Evolutionary conservation across 2,888 invertebrate species (phyloP).

Genomic region (Oxystoma pomonae): DNA sequence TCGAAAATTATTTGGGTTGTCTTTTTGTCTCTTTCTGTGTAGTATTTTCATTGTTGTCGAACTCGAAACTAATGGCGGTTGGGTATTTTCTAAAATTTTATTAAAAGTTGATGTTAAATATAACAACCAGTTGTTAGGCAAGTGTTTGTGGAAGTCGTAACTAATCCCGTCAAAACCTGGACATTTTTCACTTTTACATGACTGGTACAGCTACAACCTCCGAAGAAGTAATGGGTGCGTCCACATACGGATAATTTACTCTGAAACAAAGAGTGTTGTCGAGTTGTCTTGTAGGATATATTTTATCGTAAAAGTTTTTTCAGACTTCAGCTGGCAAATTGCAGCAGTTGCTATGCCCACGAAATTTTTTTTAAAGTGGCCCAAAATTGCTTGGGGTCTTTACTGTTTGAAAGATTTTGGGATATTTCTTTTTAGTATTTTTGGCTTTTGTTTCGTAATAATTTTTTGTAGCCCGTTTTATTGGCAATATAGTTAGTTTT

Average conservation of each 20-base stretch:
- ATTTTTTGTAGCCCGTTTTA: background rate
- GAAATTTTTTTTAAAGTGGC: background rate
- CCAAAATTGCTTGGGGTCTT: background rate
- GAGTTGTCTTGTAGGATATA: too few species aligned
- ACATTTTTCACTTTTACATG: background rate
- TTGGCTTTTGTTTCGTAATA: background rate
- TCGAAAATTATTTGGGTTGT: background rate
- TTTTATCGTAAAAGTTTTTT: background rate
- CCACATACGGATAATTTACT: background rate
- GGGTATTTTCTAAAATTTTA: background rate
- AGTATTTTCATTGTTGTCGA: background rate
- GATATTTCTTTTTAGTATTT: background rate
- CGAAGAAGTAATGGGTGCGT: too few species aligned
- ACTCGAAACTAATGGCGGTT: background rate
- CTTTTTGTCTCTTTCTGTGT: background rate
- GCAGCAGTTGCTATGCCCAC: background rate
- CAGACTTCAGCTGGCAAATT: background rate
- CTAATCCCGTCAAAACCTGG: background rate
- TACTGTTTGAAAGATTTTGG: background rate
- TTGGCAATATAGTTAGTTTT: background rate
- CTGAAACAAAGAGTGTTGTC: background rate
- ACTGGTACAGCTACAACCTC: background rate
- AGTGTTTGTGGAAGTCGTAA: background rate
- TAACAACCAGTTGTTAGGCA: background rate
- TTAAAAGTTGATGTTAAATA: background rate